These are phyloP conservation scores for Pollenia amentaria DNA, from an alignment of 2,888 invertebrate genomes.

Conservation along the genomic window DNA sequence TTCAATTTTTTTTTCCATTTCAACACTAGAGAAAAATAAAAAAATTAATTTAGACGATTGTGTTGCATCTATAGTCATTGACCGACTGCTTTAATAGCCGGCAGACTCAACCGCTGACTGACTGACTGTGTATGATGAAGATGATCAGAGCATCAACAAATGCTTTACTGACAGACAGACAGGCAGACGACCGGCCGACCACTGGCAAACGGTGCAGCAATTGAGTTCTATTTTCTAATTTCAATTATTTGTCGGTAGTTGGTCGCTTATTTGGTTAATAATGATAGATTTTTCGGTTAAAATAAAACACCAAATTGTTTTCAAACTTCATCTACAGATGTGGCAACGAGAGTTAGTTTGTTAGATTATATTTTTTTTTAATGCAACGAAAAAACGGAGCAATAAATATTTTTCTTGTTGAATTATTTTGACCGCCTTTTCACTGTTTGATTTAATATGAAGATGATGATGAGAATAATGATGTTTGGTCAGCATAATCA, in stretches of 20 bases:
- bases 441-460: constrained; percentile 31
- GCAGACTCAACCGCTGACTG: constrained; percentile 23
- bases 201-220: constrained; percentile 35
- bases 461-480: background rate
- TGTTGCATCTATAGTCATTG: constrained; percentile 40
- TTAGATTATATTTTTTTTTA: constrained; percentile 7
- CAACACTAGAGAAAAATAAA: background rate
- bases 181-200: background rate
- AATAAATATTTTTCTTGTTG: constrained; percentile 30
- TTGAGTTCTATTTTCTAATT: constrained; percentile 42
- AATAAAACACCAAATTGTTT: constrained; percentile 14
- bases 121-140: constrained; percentile 29
- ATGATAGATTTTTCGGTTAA: constrained; percentile 42
- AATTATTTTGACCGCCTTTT: constrained; percentile 58
- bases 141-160: constrained; percentile 38
- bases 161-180: background rate
- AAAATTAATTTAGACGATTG: constrained; percentile 32
- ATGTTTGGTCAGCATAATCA: constrained; percentile 1
- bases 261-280: constrained; percentile 26
- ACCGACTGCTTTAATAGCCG: constrained; percentile 40
- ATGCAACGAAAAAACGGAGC: constrained; percentile 30
- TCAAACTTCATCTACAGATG: constrained; percentile 19
- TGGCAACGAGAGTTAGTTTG: constrained; percentile 27
- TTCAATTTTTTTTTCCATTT: background rate
- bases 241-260: constrained; percentile 35